Base-by-base conservation (phyloP, 2,113 vertebrate species). In the Corythornis madagascariensis region DNA sequence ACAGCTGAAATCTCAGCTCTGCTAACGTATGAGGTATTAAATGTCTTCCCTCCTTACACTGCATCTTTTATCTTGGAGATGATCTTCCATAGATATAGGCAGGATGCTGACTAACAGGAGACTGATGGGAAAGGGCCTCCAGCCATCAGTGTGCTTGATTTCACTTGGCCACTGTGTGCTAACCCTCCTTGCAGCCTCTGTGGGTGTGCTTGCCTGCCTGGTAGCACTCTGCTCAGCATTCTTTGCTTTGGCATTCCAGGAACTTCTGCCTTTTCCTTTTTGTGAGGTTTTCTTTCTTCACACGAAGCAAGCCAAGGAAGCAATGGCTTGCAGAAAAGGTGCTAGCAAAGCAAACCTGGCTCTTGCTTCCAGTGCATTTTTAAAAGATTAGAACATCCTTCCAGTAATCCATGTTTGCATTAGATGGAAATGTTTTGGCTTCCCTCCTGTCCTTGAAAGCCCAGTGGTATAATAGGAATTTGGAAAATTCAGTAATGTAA, bases 401-500 rank as follows among this genome's bases (percentile, higher is more conserved):
- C 72, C 95, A 93, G 82, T 94, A 95, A 96, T 94, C 83, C 90
- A 89, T 94, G 91, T 97, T 96, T 95, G 85, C 90, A 82, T 94
- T 94, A 96, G 94, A 90, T 87, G 75, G 65, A 93, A 95, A 92
- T 92, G 88, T 70, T 96, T 96, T 96, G 93, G 93, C 96, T 95
- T 95, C 64, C 55, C 89, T 94, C 48, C 83, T 94, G 95, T 85
- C 91, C 83, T 94, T 86, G 83, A 95, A 96, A 97, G 79, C 92
- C 87, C 87, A 89, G 81, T 77, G 77, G 95, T 93, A 84, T 92
- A 89, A 94, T 83, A 90, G 94, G 94, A 96, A 96, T 97, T 95
- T 93, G 88, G 90, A 93, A 95, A 95, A 97, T 90, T 90, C 86
- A 91, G 83, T 94, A 94, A 94, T 95, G 79, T 94, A 96, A 94